Percentiles rank a stretch among this genome's conserved stretches.
These are phyloP conservation scores for Cochlearius cochlearius DNA, from an alignment of 2,113 vertebrate genomes.

Conservation along the genomic window DNA sequence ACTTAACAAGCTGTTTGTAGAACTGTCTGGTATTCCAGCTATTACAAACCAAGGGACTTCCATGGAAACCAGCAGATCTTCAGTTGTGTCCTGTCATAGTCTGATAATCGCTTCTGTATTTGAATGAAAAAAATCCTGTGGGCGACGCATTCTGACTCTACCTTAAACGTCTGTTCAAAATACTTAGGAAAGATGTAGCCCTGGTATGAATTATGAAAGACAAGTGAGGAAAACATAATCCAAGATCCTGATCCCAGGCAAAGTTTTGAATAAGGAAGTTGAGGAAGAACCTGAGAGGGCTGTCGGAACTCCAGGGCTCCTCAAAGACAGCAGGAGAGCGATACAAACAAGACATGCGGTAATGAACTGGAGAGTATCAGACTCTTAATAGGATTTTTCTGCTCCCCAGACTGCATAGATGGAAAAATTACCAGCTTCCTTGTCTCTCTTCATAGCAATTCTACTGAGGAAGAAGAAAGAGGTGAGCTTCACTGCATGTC, in stretches of 20 bases:
- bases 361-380: not conserved
- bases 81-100: not conserved
- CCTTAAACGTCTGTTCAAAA: not conserved
- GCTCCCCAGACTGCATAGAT: not conserved
- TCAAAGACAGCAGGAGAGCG: not conserved
- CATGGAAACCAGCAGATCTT: slow-evolving; percentile 39
- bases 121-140: not conserved
- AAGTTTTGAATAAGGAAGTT: not conserved
- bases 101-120: not conserved
- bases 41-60: not conserved
- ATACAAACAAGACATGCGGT: not conserved
- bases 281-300: not conserved
- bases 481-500: not conserved
- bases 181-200: accelerated
- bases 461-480: not conserved
- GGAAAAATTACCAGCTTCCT: not conserved
- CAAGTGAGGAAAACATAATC: not conserved
- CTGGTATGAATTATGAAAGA: not conserved
- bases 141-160: not conserved
- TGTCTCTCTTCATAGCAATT: not conserved
- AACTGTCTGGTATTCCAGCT: not conserved
- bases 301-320: not conserved
- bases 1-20: not conserved
- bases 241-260: not conserved
- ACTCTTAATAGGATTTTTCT: not conserved